Base-by-base conservation (phyloP, 2,113 vertebrate genomes). In the Gallinago undulata region DNA sequence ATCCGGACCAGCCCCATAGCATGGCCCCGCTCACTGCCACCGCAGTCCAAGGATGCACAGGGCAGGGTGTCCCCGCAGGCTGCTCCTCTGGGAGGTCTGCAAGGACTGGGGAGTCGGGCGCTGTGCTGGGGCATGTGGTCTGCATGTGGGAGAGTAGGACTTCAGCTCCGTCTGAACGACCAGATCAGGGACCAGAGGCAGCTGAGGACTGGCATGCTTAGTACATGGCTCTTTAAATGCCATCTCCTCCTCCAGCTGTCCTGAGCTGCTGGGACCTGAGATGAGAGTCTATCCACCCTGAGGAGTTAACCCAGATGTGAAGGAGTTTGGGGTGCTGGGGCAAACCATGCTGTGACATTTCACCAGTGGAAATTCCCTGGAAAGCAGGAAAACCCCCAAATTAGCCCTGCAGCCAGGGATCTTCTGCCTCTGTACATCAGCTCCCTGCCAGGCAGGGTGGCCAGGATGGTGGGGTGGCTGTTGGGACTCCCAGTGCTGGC, bases 401-500 rank as follows among this genome's bases (percentile, higher is more conserved):
- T 13, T 1, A 1, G 2, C 12, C 10, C 53, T 8, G 1, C 1
- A 7, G 30, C 3, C 10, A 28, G 24, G 24, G 21, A 25, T 15
- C 13, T 76, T 41, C 55, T 47, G 31, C 5, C 53, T 39, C 30
- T 53, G 37, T 56, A 39, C 22, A 1, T 6, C n/a, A 31, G 10
- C 13, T 84, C 15, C 24, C 51, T 27, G 50, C n/a, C 18, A 16
- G 12, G 47, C 23, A 53, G 17, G n/a, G n/a, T 72, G 37, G 62
- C 19, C 8, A 5, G 80, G 35, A 19, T 0, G 1, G 14, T 0
- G 2, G 9, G 22, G 60, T 86, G 39, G 47, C 60, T 1, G 0
- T 8, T 13, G 22, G 33, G 74, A 22, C 10, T 19, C 15, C 41
- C 37, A 23, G 39, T 18, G 45, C 33, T 6, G 4, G 35, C 48